These are phyloP conservation scores for Ibycter americanus DNA, from an alignment of 2,797 vertebrate species.

Conservation along the genomic window DNA sequence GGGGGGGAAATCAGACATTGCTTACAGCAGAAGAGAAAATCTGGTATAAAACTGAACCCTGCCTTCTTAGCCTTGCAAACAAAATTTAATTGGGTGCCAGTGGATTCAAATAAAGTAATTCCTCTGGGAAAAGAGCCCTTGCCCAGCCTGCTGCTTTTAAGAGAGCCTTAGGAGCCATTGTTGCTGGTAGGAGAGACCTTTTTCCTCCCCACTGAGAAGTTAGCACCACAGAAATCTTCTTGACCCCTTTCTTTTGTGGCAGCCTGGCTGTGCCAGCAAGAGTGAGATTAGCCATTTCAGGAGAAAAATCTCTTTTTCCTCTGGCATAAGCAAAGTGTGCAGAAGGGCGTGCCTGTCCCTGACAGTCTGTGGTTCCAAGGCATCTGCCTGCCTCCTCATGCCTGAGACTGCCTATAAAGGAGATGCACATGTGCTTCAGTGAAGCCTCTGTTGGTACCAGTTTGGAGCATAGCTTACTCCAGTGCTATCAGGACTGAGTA, in stretches of 20 bases:
- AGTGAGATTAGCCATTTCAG: neutral
- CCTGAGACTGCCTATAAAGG: neutral
- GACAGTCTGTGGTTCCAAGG: neutral
- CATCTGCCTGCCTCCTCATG: neutral
- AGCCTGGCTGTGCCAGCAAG: neutral
- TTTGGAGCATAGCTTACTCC: neutral
- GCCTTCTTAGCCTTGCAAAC: neutral
- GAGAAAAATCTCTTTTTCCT: neutral
- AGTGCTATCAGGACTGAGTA: neutral
- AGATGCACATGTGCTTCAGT: accelerated
- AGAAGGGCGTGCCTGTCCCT: neutral
- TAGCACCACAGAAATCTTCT: neutral
- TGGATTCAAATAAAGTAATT: neutral
- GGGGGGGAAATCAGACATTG: neutral
- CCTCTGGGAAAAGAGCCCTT: neutral
- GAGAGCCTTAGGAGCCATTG: neutral
- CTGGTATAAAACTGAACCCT: neutral
- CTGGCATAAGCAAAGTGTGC: neutral
- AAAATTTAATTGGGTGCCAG: neutral
- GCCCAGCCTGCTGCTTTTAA: neutral
- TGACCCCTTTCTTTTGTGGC: neutral
- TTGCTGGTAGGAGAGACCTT: neutral
- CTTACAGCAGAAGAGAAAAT: neutral
- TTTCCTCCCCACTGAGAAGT: neutral
- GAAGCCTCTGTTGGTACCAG: neutral